Conservation (phyloP, 2,888 invertebrate species). For the Drosophila algonquin region DNA sequence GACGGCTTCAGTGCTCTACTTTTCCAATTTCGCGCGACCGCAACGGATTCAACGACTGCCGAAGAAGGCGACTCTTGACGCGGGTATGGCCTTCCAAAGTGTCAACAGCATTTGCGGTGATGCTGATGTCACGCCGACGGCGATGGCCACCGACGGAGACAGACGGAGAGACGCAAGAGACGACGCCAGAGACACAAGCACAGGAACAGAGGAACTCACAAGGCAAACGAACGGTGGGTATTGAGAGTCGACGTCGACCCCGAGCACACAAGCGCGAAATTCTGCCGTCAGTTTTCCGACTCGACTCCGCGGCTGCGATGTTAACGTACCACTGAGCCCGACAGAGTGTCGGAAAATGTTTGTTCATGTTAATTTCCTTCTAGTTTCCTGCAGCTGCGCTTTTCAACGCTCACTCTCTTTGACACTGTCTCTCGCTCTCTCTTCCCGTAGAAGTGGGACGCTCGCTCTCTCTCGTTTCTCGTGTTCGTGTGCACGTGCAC, state of each 20-base stretch:
- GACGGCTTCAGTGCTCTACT: conserved; percentile 56
- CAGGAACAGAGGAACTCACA: conserved; percentile 36
- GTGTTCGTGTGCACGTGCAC: not conserved
- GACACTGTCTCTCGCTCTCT: not conserved
- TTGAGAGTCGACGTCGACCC: conserved; percentile 9
- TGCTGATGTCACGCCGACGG: conserved; percentile 64
- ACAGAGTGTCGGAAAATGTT: conserved; percentile 57
- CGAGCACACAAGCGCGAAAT: conserved; percentile 26
- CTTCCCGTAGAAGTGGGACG: not conserved
- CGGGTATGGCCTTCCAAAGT: conserved; percentile 69
- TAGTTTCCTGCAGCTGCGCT: conserved; percentile 4
- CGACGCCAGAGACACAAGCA: not conserved
- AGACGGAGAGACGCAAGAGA: conserved; percentile 22
- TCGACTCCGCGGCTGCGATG: conserved; percentile 42
- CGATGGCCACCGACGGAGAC: conserved; percentile 13
- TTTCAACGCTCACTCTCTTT: not conserved
- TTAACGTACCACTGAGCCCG: conserved; percentile 78
- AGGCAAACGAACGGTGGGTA: conserved; percentile 26
- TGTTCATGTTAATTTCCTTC: not conserved
- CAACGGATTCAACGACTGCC: conserved; percentile 13
- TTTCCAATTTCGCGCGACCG: conserved; percentile 62
- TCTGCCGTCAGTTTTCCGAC: conserved; percentile 12
- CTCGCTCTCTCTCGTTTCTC: not conserved
- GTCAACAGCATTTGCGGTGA: conserved; percentile 74
- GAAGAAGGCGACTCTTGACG: conserved; percentile 53